Evolutionary conservation across 1,140 invertebrate genomes (phyloP).

Genomic region (Wasmannia auropunctata): DNA sequence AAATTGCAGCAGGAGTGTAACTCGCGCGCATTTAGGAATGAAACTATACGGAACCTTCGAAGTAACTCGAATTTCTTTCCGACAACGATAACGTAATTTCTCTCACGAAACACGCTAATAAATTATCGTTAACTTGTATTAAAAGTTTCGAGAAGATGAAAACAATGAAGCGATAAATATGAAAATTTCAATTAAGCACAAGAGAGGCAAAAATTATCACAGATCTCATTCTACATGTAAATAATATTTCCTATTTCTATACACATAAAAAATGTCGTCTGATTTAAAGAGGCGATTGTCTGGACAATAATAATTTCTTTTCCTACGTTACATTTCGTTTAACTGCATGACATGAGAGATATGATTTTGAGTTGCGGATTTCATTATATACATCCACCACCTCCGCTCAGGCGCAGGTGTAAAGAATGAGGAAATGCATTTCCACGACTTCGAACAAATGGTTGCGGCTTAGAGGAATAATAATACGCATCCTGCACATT

Average conservation of each 20-base stretch:
- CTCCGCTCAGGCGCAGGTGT: not conserved
- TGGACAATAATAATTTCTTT: slow-evolving; percentile 8
- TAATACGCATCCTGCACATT: slow-evolving; percentile 12
- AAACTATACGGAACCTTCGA: slow-evolving; percentile 4
- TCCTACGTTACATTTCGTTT: not conserved
- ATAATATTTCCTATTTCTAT: not conserved
- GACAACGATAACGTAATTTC: not conserved
- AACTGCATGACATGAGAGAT: slow-evolving; percentile 26
- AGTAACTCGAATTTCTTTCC: slow-evolving; percentile 19
- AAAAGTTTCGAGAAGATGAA: not conserved
- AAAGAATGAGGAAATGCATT: slow-evolving; percentile 37
- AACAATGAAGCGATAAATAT: not conserved
- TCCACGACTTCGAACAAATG: slow-evolving; percentile 34
- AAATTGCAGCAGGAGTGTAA: slow-evolving; percentile 8
- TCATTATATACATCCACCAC: slow-evolving; percentile 16
- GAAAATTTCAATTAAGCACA: not conserved
- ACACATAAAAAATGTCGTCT: not conserved
- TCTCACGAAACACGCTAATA: not conserved
- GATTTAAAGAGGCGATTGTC: not conserved
- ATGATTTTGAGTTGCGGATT: slow-evolving; percentile 45
- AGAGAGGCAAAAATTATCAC: not conserved
- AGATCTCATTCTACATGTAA: not conserved
- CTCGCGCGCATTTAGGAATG: not conserved
- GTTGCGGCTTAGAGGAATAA: slow-evolving; percentile 40
- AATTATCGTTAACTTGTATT: not conserved